Evolutionary conservation across 2,888 invertebrate genomes (phyloP).

Genomic region (Aleiodes alternator): DNA sequence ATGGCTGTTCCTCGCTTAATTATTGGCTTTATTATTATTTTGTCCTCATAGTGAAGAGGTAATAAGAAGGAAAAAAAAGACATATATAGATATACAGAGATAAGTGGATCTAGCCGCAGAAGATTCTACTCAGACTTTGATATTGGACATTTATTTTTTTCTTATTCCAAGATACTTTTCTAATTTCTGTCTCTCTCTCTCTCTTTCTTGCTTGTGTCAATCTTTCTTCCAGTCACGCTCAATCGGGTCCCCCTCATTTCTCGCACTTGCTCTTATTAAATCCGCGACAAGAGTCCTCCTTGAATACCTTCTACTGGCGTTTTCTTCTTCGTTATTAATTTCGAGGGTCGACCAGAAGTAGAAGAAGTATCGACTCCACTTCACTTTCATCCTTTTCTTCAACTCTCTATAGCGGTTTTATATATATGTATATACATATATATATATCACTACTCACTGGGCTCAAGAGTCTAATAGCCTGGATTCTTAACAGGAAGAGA

Average conservation of each 20-base stretch:
- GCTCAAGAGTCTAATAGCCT: slow-evolving; percentile 40
- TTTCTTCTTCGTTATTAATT: slow-evolving; percentile 64
- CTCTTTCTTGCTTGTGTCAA: slow-evolving; percentile 5
- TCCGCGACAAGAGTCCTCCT: slow-evolving; percentile 56
- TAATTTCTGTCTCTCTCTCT: slow-evolving; percentile 22
- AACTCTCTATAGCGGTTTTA: slow-evolving; percentile 18
- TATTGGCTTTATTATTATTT: slow-evolving; percentile 73
- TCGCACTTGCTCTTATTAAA: slow-evolving; percentile 64
- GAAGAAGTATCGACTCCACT: slow-evolving; percentile 60
- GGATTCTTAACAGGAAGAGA: slow-evolving; percentile 33
- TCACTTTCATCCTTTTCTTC: slow-evolving; percentile 11
- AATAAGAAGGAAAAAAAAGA: not conserved
- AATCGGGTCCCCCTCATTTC: slow-evolving; percentile 44
- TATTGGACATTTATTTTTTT: slow-evolving; percentile 34
- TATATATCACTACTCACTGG: slow-evolving; percentile 3
- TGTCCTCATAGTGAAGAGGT: slow-evolving; percentile 58
- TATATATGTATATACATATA: not conserved
- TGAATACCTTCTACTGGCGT: slow-evolving; percentile 58
- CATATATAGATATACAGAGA: not conserved
- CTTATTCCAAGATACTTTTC: slow-evolving; percentile 15
- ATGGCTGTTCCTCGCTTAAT: slow-evolving; percentile 66
- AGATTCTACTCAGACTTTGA: slow-evolving; percentile 49
- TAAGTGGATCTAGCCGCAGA: slow-evolving; percentile 17
- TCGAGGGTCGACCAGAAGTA: slow-evolving; percentile 58
- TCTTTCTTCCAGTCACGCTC: slow-evolving; percentile 49